Evolutionary conservation across 2,113 vertebrate species (phyloP).

Genomic region (Tautogolabrus adspersus): DNA sequence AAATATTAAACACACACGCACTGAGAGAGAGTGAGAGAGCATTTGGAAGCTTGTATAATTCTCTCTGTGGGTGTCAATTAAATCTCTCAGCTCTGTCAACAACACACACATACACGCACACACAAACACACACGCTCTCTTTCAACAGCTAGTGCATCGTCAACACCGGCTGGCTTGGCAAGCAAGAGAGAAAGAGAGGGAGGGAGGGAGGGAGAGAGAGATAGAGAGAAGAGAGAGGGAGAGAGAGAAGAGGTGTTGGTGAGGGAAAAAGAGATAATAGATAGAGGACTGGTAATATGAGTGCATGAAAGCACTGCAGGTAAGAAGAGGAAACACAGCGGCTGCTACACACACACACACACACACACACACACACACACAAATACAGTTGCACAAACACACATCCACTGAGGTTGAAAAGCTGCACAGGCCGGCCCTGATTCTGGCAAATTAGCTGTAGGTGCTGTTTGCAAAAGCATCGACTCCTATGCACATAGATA

Average conservation of each 20-base stretch:
- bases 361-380: constrained; percentile 8
- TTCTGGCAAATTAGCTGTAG: neutral
- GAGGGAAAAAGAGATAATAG: constrained; percentile 43
- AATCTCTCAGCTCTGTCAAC: constrained; percentile 73
- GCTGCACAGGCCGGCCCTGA: neutral
- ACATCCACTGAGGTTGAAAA: neutral
- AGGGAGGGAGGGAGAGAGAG: neutral
- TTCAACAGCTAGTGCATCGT: constrained; percentile 65
- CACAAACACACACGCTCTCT: constrained; percentile 44
- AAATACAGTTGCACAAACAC: neutral
- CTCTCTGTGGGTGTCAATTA: constrained; percentile 79
- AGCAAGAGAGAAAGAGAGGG: constrained; percentile 15
- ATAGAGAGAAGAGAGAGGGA: neutral
- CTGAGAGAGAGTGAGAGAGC: constrained; percentile 6
- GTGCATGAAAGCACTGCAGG: constrained; percentile 63
- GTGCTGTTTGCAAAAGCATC: constrained; percentile 1
- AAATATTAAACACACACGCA: constrained; percentile 25
- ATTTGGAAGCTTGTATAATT: constrained; percentile 76
- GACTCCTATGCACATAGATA: neutral
- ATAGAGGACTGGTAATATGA: constrained; percentile 53
- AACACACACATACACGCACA: constrained; percentile 38
- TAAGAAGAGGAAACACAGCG: constrained; percentile 51
- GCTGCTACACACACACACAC: constrained; percentile 2
- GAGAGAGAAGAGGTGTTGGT: constrained; percentile 21
- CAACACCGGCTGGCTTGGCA: constrained; percentile 72